A percentile compares a stretch with the other conserved stretches of the same genome.
Conservation (phyloP, 2,888 invertebrate genomes). For the Eupithecia abbreviata region DNA sequence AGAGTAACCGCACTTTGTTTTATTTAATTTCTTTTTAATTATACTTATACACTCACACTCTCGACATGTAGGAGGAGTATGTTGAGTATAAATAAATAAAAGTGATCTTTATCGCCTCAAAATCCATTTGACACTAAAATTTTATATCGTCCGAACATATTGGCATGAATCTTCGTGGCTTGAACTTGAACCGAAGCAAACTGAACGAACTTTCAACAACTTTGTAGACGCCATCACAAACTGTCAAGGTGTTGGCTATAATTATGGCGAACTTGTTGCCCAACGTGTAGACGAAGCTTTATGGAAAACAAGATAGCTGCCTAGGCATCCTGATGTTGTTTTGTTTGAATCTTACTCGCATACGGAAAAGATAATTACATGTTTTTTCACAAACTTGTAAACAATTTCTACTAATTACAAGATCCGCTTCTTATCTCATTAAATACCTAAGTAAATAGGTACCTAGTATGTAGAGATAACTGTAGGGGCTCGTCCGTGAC, state of each 20-base stretch:
- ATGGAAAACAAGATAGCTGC: background rate
- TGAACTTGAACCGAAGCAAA: background rate
- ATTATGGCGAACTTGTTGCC: background rate
- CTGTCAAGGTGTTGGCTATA: background rate
- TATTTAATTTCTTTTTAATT: no score
- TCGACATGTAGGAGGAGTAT: no score
- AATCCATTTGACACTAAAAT: background rate
- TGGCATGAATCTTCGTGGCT: background rate
- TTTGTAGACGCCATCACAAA: no score
- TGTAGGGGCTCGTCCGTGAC: conserved; percentile 81
- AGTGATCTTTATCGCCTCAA: background rate
- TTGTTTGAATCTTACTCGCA: background rate
- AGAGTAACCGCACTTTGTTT: background rate
- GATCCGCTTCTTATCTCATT: conserved; percentile 60
- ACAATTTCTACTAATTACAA: conserved; percentile 46
- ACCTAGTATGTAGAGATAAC: conserved; percentile 56
- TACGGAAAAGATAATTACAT: background rate
- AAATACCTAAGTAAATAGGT: conserved; percentile 5
- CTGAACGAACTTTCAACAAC: background rate
- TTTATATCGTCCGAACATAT: background rate
- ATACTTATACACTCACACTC: no score
- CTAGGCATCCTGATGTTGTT: background rate
- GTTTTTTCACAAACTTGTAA: conserved; percentile 25
- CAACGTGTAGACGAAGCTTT: background rate
- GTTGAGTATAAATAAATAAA: no score